Evolutionary conservation across 2,888 invertebrate genomes (phyloP).

Genomic region (Acrobeloides nanus): DNA sequence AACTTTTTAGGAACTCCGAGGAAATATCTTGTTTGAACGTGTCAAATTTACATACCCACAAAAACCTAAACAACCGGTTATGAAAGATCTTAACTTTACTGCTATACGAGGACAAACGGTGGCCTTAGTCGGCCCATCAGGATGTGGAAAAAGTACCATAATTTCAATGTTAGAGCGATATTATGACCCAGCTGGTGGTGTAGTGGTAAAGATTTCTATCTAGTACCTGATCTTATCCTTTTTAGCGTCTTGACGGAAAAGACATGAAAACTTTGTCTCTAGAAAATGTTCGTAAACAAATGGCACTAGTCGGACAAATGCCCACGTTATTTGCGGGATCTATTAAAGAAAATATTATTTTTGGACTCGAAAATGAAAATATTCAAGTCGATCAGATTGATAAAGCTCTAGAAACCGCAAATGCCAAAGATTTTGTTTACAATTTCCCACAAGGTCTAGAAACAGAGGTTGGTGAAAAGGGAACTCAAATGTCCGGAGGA

Average conservation of each 20-base stretch:
- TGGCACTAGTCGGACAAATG: constrained; percentile 37
- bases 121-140: constrained; percentile 65
- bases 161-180: constrained; percentile 74
- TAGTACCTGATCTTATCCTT: too few relatives aligned
- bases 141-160: constrained; percentile 81
- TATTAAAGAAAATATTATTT: constrained; percentile 28
- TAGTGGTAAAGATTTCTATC: constrained; percentile 12
- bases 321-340: constrained; percentile 34
- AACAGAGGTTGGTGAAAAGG: constrained; percentile 43
- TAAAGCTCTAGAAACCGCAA: constrained; percentile 20
- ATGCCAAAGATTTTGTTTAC: constrained; percentile 21
- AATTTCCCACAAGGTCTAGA: constrained; percentile 54
- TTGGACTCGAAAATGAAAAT: constrained; percentile 21
- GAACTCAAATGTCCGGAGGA: constrained; percentile 14
- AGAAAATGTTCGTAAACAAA: constrained; percentile 26
- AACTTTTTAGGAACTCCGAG: constrained; percentile 23
- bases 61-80: constrained; percentile 38
- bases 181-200: constrained; percentile 68
- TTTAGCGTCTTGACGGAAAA: constrained; percentile 20
- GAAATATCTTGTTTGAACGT: constrained; percentile 51
- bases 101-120: constrained; percentile 52
- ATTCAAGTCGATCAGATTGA: constrained; percentile 17
- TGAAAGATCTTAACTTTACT: constrained; percentile 51
- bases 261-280: constrained; percentile 13
- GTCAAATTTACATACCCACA: constrained; percentile 55